Percentiles rank a stretch among this genome's conserved stretches.
phyloP scores from a whole-genome alignment of 2,797 vertebrate species.

The Falco concolor region DNA sequence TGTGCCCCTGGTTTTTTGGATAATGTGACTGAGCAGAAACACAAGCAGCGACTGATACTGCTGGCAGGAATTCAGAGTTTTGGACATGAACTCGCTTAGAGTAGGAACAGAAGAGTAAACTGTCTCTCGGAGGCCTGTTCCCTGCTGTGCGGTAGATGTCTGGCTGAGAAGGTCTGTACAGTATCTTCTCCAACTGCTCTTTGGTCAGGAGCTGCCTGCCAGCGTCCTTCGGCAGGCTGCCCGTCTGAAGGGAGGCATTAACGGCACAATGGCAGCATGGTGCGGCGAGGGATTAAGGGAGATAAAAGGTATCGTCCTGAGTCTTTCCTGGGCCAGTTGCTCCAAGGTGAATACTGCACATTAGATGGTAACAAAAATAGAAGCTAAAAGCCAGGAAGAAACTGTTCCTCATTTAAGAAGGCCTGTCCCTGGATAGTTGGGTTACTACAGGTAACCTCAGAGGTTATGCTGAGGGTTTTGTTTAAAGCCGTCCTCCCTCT shows the following conservation, averaged over 20 bases:
- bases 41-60: slow-evolving; percentile 26
- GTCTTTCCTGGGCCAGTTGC: neutral
- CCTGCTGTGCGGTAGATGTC: slow-evolving; percentile 32
- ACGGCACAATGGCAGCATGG: neutral
- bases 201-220: neutral
- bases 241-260: neutral
- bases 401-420: neutral
- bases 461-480: neutral
- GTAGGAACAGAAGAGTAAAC: slow-evolving; percentile 40
- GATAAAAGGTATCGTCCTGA: neutral
- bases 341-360: neutral
- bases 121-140: neutral
- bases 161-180: neutral
- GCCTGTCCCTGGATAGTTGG: neutral
- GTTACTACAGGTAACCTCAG: neutral
- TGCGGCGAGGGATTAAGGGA: neutral
- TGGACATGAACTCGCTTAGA: slow-evolving; percentile 45
- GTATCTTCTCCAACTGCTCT: neutral
- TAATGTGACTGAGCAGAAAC: slow-evolving; percentile 33
- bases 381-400: neutral
- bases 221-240: neutral
- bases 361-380: neutral
- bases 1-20: slow-evolving; percentile 7
- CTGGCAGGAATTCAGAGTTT: slow-evolving; percentile 43
- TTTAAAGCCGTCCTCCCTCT: neutral